Percentiles rank a stretch among this genome's conserved stretches.
Evolutionary conservation across 2,113 vertebrate species (phyloP).

Genomic region (Probosciger aterrimus): DNA sequence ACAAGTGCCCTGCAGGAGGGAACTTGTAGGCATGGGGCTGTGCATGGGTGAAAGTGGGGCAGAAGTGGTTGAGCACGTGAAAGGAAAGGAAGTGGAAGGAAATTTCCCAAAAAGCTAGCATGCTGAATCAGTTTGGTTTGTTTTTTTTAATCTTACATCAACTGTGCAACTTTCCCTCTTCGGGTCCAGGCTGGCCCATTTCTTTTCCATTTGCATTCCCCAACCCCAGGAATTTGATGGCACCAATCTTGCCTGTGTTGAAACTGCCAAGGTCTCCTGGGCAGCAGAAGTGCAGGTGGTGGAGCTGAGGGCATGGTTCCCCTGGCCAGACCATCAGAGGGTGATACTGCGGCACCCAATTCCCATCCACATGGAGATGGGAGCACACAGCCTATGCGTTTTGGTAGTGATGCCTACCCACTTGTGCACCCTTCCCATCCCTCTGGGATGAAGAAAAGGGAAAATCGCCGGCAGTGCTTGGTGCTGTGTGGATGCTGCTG

Average conservation of each 20-base stretch:
- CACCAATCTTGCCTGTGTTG: accelerated
- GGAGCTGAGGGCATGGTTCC: not conserved
- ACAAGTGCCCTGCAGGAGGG: not conserved
- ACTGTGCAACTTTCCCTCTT: not conserved
- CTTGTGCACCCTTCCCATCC: not conserved
- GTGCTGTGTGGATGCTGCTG: not conserved
- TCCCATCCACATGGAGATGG: accelerated
- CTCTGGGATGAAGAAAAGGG: not conserved
- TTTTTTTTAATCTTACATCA: not conserved
- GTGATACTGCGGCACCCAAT: not conserved
- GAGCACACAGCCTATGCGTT: not conserved
- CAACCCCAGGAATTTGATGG: accelerated
- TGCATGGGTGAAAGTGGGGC: not conserved
- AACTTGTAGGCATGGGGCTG: not conserved
- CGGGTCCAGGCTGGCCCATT: not conserved
- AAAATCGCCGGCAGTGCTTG: accelerated
- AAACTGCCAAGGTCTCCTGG: not conserved
- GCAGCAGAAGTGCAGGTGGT: accelerated
- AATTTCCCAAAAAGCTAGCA: not conserved
- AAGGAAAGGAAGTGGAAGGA: not conserved
- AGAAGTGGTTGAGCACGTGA: not conserved
- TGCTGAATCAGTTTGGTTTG: not conserved
- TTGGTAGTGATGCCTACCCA: not conserved
- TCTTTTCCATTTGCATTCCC: not conserved
- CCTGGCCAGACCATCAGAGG: not conserved